Evolutionary conservation across 2,113 vertebrate genomes (phyloP).

Genomic region (Machaerirhynchus nigripectus): DNA sequence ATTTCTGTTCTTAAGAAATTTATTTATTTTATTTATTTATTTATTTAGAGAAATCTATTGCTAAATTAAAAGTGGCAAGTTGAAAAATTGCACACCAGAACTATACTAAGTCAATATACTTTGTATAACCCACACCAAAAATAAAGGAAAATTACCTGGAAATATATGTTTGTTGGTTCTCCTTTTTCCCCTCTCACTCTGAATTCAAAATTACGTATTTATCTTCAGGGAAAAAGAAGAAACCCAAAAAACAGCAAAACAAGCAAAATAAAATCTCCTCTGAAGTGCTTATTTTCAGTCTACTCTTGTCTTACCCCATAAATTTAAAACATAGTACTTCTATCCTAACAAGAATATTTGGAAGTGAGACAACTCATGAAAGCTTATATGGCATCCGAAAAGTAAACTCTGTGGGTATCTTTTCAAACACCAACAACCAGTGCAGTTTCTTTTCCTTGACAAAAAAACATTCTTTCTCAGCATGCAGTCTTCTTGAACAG

Average conservation of each 20-base stretch:
- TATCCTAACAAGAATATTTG: neutral
- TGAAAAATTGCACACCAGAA: neutral
- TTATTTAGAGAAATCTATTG: too few relatives aligned
- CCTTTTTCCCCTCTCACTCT: accelerated
- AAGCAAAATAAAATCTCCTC: neutral
- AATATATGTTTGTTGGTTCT: neutral
- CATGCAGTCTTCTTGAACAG: neutral
- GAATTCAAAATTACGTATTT: neutral
- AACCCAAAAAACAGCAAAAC: neutral
- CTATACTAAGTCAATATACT: neutral
- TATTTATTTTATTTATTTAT: too few relatives aligned
- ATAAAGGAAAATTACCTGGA: neutral
- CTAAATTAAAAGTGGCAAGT: neutral
- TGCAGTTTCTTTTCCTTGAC: neutral
- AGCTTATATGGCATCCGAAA: neutral
- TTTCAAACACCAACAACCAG: neutral
- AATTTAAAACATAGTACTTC: neutral
- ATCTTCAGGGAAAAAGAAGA: neutral
- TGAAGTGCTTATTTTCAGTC: neutral
- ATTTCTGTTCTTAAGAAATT: neutral
- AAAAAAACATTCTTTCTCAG: neutral
- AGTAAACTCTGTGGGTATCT: neutral
- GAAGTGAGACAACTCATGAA: neutral
- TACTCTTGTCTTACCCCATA: neutral
- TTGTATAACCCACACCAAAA: neutral